Evolutionary conservation across 2,113 vertebrate species (phyloP).

Genomic region (Mustelus asterias): DNA sequence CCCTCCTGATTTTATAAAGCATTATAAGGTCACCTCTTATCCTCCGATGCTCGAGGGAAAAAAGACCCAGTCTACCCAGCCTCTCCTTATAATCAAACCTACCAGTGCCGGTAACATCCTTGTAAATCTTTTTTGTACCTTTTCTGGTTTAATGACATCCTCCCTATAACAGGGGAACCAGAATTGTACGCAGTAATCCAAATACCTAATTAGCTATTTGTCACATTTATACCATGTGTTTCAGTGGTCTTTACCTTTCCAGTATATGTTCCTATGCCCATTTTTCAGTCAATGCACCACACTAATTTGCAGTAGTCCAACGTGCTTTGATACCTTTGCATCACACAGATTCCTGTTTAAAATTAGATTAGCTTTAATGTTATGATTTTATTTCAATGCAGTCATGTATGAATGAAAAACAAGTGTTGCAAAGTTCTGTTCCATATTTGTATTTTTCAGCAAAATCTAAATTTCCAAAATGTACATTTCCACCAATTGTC

Average conservation of each 20-base stretch:
- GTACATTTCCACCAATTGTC: not conserved
- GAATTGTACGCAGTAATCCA: no score
- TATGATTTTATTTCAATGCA: not conserved
- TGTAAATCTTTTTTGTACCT: no score
- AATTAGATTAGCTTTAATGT: not conserved
- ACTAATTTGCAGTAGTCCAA: not conserved
- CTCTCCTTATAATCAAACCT: no score
- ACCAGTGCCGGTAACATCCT: no score
- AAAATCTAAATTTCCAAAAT: conserved; percentile 4
- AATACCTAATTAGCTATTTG: not conserved
- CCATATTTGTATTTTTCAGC: not conserved
- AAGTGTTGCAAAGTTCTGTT: not conserved
- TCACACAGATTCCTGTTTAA: not conserved
- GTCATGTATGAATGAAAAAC: not conserved
- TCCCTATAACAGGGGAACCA: no score
- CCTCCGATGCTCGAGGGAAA: no score
- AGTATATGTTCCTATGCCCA: not conserved
- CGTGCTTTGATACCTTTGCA: not conserved
- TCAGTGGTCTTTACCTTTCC: not conserved
- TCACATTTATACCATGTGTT: not conserved
- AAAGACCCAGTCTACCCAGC: no score
- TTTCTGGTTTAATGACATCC: no score
- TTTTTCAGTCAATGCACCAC: not conserved
- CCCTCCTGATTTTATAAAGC: no score
- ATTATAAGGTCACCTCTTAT: no score